Evolutionary conservation across 2,888 invertebrate species (phyloP), one percentile per base, ranked within the genome.

Genomic region (Dexiosoma caninum): DNA sequence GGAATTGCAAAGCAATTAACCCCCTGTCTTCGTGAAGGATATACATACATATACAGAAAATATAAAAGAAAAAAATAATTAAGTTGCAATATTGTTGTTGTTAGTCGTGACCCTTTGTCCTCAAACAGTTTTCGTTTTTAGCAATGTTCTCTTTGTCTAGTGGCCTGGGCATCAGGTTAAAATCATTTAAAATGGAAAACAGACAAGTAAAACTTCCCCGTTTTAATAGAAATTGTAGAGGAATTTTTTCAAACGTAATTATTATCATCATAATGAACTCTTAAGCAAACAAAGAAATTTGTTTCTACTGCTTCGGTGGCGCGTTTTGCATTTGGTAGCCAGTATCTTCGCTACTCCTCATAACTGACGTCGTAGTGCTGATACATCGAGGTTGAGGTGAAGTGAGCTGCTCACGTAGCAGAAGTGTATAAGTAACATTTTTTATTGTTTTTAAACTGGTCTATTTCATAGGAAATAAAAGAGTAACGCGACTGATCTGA

Each of bases 21-120:
- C 44, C 23, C 57, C 57, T 69, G 44, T n/a, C 21, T 8, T 7
- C 21, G n/a, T 8, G 55, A 69, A 69, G 8, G 14, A 32, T 42
- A 2, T 44, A n/a, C n/a, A n/a, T n/a, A n/a, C n/a, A n/a, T n/a
- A n/a, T n/a, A n/a, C n/a, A 44, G 2, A 35, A 57, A 19, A 42
- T n/a, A n/a, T n/a, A n/a, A 16, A 2, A n/a, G 19, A 2, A 6
- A 49, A 66, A 66, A 12, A 67, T 60, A 59, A 76, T 76, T 76
- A 76, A 70, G 55, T 77, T 70, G 70, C 55, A 49, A 49, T 64
- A 77, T 21, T 40, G 49, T 66, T 67, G 66, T 67, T 37, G 44
- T 14, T 66, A 78, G 71, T 60, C 53, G 66, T 51, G 53, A 78
- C 53, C 72, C 72, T 67, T 69, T 53, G 12, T 16, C 8, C 7